phyloP scores from a whole-genome alignment of 35 echinoderm and acorn worm species.

The Patiria miniata region DNA sequence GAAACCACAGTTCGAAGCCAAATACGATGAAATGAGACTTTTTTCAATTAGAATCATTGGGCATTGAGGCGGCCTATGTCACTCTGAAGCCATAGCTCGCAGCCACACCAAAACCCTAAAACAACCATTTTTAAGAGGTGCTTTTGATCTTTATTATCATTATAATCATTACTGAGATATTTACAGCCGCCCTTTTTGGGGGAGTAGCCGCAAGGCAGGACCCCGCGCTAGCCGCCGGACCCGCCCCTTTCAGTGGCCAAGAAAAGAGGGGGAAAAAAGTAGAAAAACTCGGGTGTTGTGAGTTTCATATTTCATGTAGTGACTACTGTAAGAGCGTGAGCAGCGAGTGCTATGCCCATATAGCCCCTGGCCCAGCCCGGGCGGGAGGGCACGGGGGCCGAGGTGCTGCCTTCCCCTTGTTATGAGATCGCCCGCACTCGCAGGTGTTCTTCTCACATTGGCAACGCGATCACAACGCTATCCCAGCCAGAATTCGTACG shows the following conservation, averaged over 20 bases:
- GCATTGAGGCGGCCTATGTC: too few species aligned
- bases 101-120: too few species aligned
- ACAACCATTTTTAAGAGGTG: too few species aligned
- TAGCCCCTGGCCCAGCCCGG: slow-evolving; percentile 12
- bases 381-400: too few species aligned
- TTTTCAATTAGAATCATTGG: too few species aligned
- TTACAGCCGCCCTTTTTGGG: neutral
- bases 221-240: neutral
- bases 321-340: too few species aligned
- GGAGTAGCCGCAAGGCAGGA: neutral
- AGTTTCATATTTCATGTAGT: neutral
- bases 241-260: neutral
- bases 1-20: too few species aligned
- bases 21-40: too few species aligned
- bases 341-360: neutral
- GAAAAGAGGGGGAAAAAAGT: too few species aligned
- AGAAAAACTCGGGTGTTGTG: slow-evolving; percentile 1
- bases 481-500: too few species aligned
- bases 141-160: slow-evolving; percentile 4
- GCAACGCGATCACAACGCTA: too few species aligned
- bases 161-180: neutral
- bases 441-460: neutral
- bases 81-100: too few species aligned
- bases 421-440: neutral
- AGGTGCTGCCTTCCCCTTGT: neutral